These are phyloP conservation scores for Euspilapteryx auroguttella DNA, from an alignment of 2,888 invertebrate species.

Conservation along the genomic window DNA sequence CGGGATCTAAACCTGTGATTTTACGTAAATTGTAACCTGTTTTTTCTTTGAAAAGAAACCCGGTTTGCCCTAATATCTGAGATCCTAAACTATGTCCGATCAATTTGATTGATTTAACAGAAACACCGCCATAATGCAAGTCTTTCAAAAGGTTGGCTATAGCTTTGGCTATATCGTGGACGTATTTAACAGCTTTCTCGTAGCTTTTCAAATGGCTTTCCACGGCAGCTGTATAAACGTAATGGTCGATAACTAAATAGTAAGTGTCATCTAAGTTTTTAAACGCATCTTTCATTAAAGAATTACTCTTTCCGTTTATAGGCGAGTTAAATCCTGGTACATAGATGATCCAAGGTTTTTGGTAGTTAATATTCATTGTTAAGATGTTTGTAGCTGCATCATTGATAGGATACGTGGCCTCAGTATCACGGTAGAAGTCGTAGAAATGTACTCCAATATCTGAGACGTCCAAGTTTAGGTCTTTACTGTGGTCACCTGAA, in stretches of 20 bases:
- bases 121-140: conserved; percentile 22
- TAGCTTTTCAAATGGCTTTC: conserved; percentile 34
- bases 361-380: background rate
- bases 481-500: conserved; percentile 40
- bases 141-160: conserved; percentile 29
- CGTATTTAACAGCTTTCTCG: conserved; percentile 31
- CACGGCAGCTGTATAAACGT: conserved; percentile 29
- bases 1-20: conserved; percentile 42
- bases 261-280: conserved; percentile 17
- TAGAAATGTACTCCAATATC: conserved; percentile 34
- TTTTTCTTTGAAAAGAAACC: conserved; percentile 20
- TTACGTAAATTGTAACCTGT: conserved; percentile 33
- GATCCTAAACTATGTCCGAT: conserved; percentile 44
- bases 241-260: conserved; percentile 41
- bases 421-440: conserved; percentile 41
- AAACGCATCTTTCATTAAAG: background rate
- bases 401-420: conserved; percentile 25
- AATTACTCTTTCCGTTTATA: background rate
- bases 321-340: conserved; percentile 3
- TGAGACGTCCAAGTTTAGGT: conserved; percentile 24
- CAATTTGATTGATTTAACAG: conserved; percentile 33
- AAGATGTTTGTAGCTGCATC: conserved; percentile 22
- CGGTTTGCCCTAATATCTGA: conserved; percentile 35
- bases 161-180: conserved; percentile 30
- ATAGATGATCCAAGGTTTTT: conserved; percentile 1